phyloP scores from a whole-genome alignment of 1,140 invertebrate species.

The Hylaeus volcanicus region DNA sequence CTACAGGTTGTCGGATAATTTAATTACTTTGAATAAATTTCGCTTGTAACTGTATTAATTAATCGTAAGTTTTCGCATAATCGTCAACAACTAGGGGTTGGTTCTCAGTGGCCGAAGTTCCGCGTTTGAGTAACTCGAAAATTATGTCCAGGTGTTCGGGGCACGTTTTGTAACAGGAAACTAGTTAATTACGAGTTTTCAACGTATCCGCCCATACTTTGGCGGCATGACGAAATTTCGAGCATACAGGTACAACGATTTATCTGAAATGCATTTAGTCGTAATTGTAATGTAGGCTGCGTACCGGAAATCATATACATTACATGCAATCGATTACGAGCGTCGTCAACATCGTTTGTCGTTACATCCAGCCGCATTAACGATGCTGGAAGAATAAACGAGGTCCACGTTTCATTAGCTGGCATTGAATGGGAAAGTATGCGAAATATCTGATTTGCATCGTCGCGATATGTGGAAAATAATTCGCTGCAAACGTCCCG shows the following conservation, averaged over 20 bases:
- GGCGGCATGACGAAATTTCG: conserved; percentile 29
- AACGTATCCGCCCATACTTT: conserved; percentile 7
- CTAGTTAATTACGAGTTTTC: conserved; percentile 29
- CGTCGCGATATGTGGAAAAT: neutral
- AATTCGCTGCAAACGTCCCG: neutral
- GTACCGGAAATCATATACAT: conserved; percentile 11
- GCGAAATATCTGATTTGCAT: neutral
- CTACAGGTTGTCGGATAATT: no score
- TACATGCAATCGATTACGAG: neutral
- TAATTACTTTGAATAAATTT: no score
- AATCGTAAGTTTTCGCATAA: neutral
- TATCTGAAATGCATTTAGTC: neutral
- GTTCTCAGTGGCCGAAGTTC: neutral
- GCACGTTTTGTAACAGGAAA: conserved; percentile 12
- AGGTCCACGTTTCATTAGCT: no score
- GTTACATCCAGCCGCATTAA: conserved; percentile 8
- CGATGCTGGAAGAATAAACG: neutral
- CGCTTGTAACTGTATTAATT: neutral
- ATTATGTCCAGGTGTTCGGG: conserved; percentile 1
- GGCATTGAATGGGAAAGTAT: neutral
- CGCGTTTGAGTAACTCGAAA: neutral
- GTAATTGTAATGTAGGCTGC: conserved; percentile 25
- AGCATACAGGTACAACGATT: neutral
- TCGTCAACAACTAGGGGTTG: neutral
- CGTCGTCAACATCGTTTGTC: neutral